These are phyloP conservation scores for Corynorhinus townsendii DNA, from an alignment of 2,113 vertebrate genomes.

Conservation along the genomic window DNA sequence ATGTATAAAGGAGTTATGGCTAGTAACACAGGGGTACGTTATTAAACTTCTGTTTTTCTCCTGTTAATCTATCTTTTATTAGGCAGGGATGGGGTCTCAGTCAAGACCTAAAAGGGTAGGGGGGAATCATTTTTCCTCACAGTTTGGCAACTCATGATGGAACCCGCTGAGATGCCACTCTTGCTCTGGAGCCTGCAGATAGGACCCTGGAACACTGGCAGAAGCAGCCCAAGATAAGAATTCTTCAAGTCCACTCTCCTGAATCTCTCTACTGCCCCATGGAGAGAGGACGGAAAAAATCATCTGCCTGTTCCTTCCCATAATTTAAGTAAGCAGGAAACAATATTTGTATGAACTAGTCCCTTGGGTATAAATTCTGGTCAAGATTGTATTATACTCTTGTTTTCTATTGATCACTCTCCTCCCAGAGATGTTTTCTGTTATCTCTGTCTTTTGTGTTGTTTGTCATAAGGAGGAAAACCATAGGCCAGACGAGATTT, in stretches of 20 bases:
- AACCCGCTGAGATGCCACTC: not conserved
- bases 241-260: not conserved
- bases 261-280: not conserved
- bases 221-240: not conserved
- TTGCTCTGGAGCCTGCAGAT: not conserved
- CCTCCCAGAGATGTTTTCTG: not conserved
- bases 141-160: not conserved
- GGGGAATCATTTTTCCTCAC: not conserved
- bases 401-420: not conserved
- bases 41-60: not conserved
- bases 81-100: not conserved
- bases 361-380: not conserved
- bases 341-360: not conserved
- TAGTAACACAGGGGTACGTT: not conserved
- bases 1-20: not conserved
- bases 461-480: not conserved
- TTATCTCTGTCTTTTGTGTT: not conserved
- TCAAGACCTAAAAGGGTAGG: not conserved
- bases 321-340: not conserved
- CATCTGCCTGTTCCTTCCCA: not conserved
- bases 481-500: not conserved
- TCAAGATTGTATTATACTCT: not conserved
- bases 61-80: not conserved
- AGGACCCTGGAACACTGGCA: not conserved
- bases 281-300: not conserved